Conservation (phyloP, 2,888 invertebrate species). For the Ceramica pisi region DNA sequence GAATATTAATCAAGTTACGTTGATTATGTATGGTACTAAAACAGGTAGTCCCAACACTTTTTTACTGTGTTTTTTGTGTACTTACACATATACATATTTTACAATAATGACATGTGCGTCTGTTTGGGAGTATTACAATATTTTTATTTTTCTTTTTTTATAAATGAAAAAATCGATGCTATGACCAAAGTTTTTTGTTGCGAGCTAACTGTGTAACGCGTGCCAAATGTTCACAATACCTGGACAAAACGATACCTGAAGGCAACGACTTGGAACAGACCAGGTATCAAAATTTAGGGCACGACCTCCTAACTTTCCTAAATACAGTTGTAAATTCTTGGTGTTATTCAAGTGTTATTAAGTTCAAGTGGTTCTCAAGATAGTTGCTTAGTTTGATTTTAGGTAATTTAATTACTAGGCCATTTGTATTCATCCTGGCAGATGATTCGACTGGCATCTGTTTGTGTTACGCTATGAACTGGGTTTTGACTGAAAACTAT, state of each 20-base stretch:
- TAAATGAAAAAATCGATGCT: too few species aligned
- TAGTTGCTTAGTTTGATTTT: conserved; percentile 36
- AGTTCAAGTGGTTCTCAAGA: conserved; percentile 14
- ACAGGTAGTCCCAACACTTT: too few species aligned
- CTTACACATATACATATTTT: too few species aligned
- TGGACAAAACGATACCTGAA: not conserved
- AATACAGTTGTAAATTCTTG: conserved; percentile 1
- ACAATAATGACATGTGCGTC: too few species aligned
- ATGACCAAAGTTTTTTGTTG: not conserved
- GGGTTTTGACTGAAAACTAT: not conserved
- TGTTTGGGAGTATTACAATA: too few species aligned
- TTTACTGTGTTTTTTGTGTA: too few species aligned
- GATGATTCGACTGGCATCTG: conserved; percentile 3
- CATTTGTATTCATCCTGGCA: conserved; percentile 23
- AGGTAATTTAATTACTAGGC: conserved; percentile 28
- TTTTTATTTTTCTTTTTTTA: too few species aligned
- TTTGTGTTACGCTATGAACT: conserved; percentile 10
- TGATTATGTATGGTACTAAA: too few species aligned
- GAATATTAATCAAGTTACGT: too few species aligned
- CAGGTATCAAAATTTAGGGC: conserved; percentile 11
- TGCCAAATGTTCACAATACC: not conserved
- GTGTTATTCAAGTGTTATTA: conserved; percentile 20
- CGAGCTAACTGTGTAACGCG: not conserved
- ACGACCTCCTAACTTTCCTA: conserved; percentile 1
- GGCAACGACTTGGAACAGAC: not conserved